Base-by-base conservation (phyloP, 1,140 invertebrate genomes). In the Brachionus rubens region DNA sequence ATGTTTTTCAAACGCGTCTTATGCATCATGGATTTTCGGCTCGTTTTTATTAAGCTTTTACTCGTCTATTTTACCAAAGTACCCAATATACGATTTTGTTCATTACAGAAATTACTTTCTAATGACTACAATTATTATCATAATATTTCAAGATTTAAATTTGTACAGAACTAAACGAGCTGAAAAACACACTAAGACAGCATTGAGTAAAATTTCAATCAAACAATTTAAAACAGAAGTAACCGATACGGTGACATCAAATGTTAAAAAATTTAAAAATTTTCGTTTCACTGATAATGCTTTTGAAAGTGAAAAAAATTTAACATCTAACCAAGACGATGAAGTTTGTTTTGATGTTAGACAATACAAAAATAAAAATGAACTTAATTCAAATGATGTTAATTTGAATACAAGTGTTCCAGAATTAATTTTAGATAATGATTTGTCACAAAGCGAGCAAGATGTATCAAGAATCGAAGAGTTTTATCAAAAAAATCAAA, bases 101-200 rank as follows among this genome's bases (percentile, higher is more conserved):
- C 59, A 65, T 43, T 43, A 43, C 10, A 65, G 24, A 65, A 65
- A 65, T 43, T 65, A 65, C 6, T 65, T 65, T 43, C 19, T 65
- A 12, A 21, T 43, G 21, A 65, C 59, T 1, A 65, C 59, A 43
- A 21, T 65, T 3, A 65, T 65, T 3, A 36, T 65, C 2, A 65
- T 65, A 1, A 65, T 65, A 43, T 65, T 41, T 10, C 59, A 65
- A 43, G 59, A 65, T 10, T 43, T 65, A 21, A 43, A 65, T 65
- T 65, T 65, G 4, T 43, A 65, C 28, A 65, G 36, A 65, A 65
- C 41, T 24, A 36, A 14, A 9, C 24, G 21, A 41, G 30, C 24
- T 43, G n/a, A 3, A 65, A 14, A 14, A 21, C n/a, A n/a, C n/a
- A n/a, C n/a, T n/a, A n/a, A n/a, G n/a, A n/a, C n/a, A n/a, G n/a